phyloP scores from a whole-genome alignment of 2,888 invertebrate species.

The Oscheius sp. region DNA sequence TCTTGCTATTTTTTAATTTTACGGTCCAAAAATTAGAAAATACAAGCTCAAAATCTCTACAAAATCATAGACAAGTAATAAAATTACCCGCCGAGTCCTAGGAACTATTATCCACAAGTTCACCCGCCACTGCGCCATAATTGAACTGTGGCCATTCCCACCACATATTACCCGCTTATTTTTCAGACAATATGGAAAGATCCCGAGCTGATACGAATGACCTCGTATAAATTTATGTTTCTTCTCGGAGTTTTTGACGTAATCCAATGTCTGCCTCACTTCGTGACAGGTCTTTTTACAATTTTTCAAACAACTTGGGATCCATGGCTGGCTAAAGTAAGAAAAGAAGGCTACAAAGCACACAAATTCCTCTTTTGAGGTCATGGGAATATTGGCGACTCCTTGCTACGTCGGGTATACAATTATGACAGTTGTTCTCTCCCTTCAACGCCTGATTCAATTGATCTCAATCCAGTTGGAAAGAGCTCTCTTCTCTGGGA shows the following conservation, averaged over 20 bases:
- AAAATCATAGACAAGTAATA: no score
- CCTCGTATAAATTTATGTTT: slow-evolving; percentile 67
- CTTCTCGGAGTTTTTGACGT: slow-evolving; percentile 60
- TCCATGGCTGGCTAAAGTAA: slow-evolving; percentile 56
- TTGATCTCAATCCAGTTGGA: slow-evolving; percentile 52
- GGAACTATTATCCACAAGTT: background rate
- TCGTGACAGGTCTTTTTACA: slow-evolving; percentile 64
- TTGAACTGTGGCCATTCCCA: background rate
- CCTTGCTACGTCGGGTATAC: slow-evolving; percentile 65
- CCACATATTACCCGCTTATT: background rate
- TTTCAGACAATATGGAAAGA: slow-evolving; percentile 59
- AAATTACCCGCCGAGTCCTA: background rate
- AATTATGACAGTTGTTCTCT: slow-evolving; percentile 61
- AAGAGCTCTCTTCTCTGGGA: slow-evolving; percentile 47
- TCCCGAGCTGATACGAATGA: slow-evolving; percentile 55
- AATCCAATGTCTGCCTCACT: slow-evolving; percentile 61
- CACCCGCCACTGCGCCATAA: background rate
- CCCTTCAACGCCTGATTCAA: slow-evolving; percentile 60
- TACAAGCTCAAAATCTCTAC: no score
- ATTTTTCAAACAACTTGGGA: slow-evolving; percentile 52
- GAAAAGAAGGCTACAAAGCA: background rate
- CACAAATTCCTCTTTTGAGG: background rate
- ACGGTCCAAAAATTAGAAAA: no score
- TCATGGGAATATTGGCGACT: slow-evolving; percentile 44
- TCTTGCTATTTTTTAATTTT: no score